These are phyloP conservation scores for Palythoa caribaeorum DNA, from an alignment of 92 coral and sea anemone genomes.

Conservation along the genomic window DNA sequence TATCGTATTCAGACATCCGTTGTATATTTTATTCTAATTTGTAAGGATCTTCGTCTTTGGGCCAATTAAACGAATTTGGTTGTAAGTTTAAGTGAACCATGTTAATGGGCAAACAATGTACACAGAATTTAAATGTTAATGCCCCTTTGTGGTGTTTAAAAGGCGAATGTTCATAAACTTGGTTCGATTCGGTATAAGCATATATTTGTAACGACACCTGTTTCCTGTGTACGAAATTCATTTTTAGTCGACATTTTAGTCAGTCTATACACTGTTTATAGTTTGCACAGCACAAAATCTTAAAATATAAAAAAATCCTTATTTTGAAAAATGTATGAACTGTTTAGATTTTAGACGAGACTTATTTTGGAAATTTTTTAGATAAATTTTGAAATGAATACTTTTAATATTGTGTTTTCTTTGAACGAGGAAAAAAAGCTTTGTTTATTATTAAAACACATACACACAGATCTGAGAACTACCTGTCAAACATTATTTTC, in stretches of 20 bases:
- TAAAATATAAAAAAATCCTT: too few relatives aligned
- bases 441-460: background rate
- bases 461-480: background rate
- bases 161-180: background rate
- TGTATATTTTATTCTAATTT: background rate
- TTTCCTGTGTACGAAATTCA: too few relatives aligned
- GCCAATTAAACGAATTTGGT: background rate
- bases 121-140: background rate
- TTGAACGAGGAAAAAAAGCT: background rate
- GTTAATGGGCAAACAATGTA: background rate
- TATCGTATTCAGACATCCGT: background rate
- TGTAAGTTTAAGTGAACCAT: background rate
- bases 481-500: background rate
- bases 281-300: too few relatives aligned
- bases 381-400: background rate
- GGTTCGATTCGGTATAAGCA: background rate
- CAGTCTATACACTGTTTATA: too few relatives aligned
- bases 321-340: background rate
- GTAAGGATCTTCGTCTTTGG: background rate
- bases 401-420: background rate
- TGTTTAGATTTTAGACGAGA: background rate
- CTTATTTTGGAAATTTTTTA: background rate
- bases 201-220: too few relatives aligned
- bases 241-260: too few relatives aligned
- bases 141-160: background rate